These are phyloP conservation scores for Hippasteria phrygiana DNA, from an alignment of 53 echinoderm and acorn worm species.

Conservation along the genomic window DNA sequence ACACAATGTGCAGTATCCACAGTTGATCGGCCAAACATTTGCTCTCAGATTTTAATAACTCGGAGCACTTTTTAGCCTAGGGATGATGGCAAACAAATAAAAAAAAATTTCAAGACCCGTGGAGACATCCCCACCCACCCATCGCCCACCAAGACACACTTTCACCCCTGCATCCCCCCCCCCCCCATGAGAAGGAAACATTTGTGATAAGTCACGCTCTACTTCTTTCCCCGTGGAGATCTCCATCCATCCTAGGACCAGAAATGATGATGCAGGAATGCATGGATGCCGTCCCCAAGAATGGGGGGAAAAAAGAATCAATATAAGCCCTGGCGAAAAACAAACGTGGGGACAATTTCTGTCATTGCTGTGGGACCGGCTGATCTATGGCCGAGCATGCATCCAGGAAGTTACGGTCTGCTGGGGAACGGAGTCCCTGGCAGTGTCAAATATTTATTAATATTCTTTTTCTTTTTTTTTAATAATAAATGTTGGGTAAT, in stretches of 20 bases:
- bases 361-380: not conserved
- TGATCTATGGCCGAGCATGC: constrained; percentile 56
- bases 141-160: not conserved
- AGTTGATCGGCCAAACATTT: too few species aligned
- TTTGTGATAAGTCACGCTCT: constrained; percentile 62
- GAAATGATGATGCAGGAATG: not conserved
- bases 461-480: constrained; percentile 17
- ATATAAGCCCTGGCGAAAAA: constrained; percentile 17
- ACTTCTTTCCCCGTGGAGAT: constrained; percentile 22
- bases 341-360: constrained; percentile 24
- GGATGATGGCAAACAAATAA: not conserved
- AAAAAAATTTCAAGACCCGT: not conserved
- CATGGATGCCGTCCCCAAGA: constrained; percentile 3
- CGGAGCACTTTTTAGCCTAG: too few species aligned
- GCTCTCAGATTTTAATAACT: too few species aligned
- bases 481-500: constrained; percentile 23
- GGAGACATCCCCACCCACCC: not conserved
- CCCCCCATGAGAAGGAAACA: constrained; percentile 31
- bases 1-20: too few species aligned
- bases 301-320: not conserved
- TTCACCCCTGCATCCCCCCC: not conserved
- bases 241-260: not conserved
- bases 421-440: not conserved
- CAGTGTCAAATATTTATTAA: constrained; percentile 29
- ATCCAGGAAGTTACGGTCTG: constrained; percentile 38